A percentile compares a stretch with the other conserved stretches of the same genome.
Evolutionary conservation across 2,797 vertebrate species (phyloP).

Genomic region (Pseudomugil gertrudae): DNA sequence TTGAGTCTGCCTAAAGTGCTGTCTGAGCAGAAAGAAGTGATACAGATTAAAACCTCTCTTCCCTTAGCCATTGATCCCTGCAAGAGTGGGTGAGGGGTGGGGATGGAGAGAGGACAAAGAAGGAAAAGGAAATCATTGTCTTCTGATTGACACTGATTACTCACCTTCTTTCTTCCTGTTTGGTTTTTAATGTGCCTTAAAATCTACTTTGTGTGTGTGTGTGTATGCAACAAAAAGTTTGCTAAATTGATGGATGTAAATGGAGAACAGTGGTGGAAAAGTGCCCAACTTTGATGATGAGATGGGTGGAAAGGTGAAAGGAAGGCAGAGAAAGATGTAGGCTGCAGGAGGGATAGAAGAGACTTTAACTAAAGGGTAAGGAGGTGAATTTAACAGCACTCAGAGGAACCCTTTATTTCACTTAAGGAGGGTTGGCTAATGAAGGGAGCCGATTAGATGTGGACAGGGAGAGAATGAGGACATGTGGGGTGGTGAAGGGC

Average conservation of each 20-base stretch:
- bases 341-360: conserved; percentile 1
- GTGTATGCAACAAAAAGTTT: not conserved
- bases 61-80: conserved; percentile 66
- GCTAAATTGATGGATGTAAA: conserved; percentile 21
- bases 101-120: conserved; percentile 32
- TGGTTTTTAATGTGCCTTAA: not conserved
- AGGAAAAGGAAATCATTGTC: conserved; percentile 40
- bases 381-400: conserved; percentile 34
- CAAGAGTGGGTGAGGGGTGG: conserved; percentile 25
- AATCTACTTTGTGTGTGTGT: not conserved
- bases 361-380: conserved; percentile 24
- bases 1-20: conserved; percentile 71
- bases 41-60: conserved; percentile 67
- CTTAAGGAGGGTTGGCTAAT: conserved; percentile 49
- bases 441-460: conserved; percentile 42
- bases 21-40: conserved; percentile 69
- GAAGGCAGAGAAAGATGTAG: not conserved
- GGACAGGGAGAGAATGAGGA: conserved; percentile 7
- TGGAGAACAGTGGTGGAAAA: not conserved
- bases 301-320: conserved; percentile 17
- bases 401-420: conserved; percentile 51
- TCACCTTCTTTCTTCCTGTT: not conserved
- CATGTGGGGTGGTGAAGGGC: conserved; percentile 16
- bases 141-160: conserved; percentile 34
- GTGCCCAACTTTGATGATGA: conserved; percentile 5